Percentiles rank a stretch among this genome's conserved stretches.
Evolutionary conservation across 2,888 invertebrate genomes (phyloP).

Genomic region (Lasioglossum oenotherae): DNA sequence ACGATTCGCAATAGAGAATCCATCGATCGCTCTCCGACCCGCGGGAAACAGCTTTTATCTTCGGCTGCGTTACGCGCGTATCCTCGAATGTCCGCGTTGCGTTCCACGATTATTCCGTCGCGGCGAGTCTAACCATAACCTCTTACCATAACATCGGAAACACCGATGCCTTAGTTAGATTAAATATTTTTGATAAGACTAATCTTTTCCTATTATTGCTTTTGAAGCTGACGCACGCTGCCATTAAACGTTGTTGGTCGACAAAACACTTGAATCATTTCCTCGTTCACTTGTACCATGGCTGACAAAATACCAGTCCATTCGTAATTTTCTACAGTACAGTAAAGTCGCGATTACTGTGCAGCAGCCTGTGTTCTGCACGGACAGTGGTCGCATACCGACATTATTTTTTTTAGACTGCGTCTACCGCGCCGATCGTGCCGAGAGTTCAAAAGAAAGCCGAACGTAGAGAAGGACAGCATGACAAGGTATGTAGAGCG

Average conservation of each 20-base stretch:
- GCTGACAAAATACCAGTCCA: no score
- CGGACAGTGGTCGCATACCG: no score
- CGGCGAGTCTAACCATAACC: background rate
- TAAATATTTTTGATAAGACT: background rate
- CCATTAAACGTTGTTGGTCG: background rate
- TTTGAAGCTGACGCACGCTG: background rate
- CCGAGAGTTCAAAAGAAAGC: no score
- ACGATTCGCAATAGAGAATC: constrained; percentile 45
- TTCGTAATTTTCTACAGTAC: no score
- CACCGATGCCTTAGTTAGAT: background rate
- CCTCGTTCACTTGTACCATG: background rate
- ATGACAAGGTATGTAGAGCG: no score
- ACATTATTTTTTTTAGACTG: no score
- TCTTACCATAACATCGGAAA: no score
- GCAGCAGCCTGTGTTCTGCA: no score
- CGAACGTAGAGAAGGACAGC: no score
- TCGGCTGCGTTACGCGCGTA: background rate
- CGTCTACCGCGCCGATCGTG: no score
- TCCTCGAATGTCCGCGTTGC: background rate
- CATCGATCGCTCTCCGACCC: constrained; percentile 47
- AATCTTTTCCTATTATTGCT: background rate
- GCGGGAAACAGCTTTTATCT: constrained; percentile 15
- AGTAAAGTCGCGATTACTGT: no score
- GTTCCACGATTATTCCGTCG: background rate
- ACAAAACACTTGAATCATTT: background rate